Conservation (phyloP, 2,113 vertebrate genomes). For the Alouatta palliata region DNA sequence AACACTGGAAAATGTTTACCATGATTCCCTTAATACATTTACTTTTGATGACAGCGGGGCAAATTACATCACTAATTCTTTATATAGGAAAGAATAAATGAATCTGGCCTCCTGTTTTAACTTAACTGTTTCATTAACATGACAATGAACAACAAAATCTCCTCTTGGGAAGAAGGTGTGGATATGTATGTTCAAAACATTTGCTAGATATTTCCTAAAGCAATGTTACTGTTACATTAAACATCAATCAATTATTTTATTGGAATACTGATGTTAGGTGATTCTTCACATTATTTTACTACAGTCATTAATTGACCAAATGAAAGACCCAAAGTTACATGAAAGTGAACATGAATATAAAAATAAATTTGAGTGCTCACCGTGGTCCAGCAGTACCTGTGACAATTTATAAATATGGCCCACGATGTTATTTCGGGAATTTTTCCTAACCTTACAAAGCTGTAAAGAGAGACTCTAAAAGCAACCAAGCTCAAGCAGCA, state of each 20-base stretch:
- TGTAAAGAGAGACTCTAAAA: background rate
- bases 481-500: background rate
- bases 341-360: background rate
- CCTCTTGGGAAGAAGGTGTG: background rate
- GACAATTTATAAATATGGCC: background rate
- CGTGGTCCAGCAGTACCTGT: background rate
- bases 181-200: conserved; percentile 18
- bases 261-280: background rate
- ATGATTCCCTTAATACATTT: background rate
- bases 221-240: background rate
- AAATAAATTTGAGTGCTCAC: conserved; percentile 6
- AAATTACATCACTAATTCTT: conserved; percentile 39
- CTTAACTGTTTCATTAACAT: conserved; percentile 25
- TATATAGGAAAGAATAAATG: background rate
- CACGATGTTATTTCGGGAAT: background rate
- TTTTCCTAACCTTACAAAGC: background rate
- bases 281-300: conserved; percentile 4
- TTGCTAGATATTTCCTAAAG: conserved; percentile 3
- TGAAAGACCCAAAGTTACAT: background rate
- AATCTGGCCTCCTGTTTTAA: background rate
- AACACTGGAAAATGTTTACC: background rate
- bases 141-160: background rate
- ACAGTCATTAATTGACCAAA: background rate
- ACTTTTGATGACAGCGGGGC: conserved; percentile 13
- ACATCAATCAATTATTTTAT: conserved; percentile 28